Percentiles rank a stretch among this genome's conserved stretches.
Conservation (phyloP, 2,113 vertebrate genomes). For the Junco hyemalis region DNA sequence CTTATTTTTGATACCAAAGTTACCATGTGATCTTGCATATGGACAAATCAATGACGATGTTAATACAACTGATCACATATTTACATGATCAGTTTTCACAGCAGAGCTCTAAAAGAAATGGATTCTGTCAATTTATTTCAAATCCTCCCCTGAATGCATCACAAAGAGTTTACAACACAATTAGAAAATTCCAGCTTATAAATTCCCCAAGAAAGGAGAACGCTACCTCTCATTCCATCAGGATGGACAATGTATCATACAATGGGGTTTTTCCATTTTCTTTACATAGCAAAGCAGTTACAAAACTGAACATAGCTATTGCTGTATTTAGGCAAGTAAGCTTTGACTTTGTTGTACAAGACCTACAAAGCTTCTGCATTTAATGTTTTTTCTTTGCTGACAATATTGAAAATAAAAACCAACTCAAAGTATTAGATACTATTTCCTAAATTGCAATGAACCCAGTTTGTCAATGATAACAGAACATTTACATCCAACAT, state of each 20-base stretch:
- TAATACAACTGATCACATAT: background rate
- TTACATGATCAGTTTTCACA: background rate
- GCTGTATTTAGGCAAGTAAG: background rate
- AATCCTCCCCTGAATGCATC: background rate
- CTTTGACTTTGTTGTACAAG: background rate
- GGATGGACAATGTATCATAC: background rate
- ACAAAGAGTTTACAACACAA: background rate
- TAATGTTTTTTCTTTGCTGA: background rate
- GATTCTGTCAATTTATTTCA: background rate
- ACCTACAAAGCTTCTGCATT: background rate
- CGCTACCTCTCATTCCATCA: background rate
- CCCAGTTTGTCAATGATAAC: background rate
- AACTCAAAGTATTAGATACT: background rate
- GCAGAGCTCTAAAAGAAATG: background rate
- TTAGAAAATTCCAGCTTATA: background rate
- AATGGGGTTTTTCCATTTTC: background rate
- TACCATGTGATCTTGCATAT: background rate
- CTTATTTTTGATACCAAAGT: background rate
- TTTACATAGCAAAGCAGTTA: background rate
- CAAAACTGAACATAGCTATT: background rate
- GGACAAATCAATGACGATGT: background rate
- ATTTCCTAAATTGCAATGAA: slow-evolving; percentile 1
- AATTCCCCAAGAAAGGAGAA: background rate
- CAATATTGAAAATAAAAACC: background rate
- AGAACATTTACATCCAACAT: slow-evolving; percentile 12